Evolutionary conservation across 2,113 vertebrate species (phyloP).

Genomic region (Semnornis frantzii): DNA sequence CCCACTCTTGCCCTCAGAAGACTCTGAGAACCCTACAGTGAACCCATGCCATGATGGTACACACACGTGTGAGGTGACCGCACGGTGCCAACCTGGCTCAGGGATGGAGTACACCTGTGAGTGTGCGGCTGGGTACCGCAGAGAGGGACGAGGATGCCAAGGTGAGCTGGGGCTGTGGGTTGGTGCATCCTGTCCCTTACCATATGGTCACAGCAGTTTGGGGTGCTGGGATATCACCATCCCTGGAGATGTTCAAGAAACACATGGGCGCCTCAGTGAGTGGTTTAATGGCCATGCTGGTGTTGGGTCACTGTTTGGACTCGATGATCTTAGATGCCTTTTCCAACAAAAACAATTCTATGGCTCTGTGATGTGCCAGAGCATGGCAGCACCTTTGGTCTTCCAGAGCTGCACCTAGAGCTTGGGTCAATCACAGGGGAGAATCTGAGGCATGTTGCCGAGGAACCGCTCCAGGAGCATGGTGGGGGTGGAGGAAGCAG

Average conservation of each 20-base stretch:
- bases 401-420: background rate
- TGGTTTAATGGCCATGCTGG: too few species aligned
- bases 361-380: background rate
- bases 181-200: fast-evolving
- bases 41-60: conserved; percentile 88
- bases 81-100: conserved; percentile 81
- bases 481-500: too few species aligned
- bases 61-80: conserved; percentile 84
- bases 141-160: conserved; percentile 84
- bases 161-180: conserved; percentile 75
- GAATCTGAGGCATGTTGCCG: background rate
- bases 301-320: too few species aligned
- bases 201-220: fast-evolving
- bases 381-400: fast-evolving
- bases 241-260: too few species aligned
- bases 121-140: conserved; percentile 83
- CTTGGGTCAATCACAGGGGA: fast-evolving
- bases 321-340: too few species aligned
- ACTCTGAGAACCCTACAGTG: background rate
- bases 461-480: fast-evolving
- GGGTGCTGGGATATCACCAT: background rate
- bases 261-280: too few species aligned
- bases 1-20: background rate
- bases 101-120: conserved; percentile 82
- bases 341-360: too few species aligned